Percentiles rank a stretch among this genome's conserved stretches.
phyloP scores from a whole-genome alignment of 2,888 invertebrate species.

The Microdon myrmicae region DNA sequence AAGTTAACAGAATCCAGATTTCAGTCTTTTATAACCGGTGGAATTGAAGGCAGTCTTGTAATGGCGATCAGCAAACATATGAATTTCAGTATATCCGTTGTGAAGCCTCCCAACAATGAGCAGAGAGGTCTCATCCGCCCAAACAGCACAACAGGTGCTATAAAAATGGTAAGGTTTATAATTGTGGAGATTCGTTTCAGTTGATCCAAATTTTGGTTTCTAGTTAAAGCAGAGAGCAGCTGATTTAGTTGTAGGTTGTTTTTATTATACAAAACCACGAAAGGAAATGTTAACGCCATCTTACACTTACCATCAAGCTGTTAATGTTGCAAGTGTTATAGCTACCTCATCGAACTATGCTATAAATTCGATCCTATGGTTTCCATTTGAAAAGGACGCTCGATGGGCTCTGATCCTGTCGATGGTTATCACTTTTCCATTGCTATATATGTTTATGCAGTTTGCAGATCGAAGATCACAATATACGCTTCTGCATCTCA shows the following conservation, averaged over 20 bases:
- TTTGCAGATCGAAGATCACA: too few relatives aligned
- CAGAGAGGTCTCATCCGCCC: conserved; percentile 1
- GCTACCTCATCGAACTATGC: conserved; percentile 51
- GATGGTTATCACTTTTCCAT: conserved; percentile 25
- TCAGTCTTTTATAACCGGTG: conserved; percentile 27
- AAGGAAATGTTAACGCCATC: conserved; percentile 51
- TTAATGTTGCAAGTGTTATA: conserved; percentile 52
- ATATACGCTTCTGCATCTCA: too few relatives aligned
- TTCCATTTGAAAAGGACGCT: conserved; percentile 54
- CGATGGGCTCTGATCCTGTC: conserved; percentile 51
- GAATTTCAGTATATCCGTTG: conserved; percentile 54
- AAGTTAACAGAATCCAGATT: too few relatives aligned
- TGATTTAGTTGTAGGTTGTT: conserved; percentile 56
- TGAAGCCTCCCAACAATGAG: conserved; percentile 21
- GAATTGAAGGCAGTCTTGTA: conserved; percentile 55
- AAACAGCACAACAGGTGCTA: conserved; percentile 9
- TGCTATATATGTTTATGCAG: too few relatives aligned
- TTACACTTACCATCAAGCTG: conserved; percentile 54
- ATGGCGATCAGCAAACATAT: conserved; percentile 48
- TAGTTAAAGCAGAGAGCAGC: conserved; percentile 46
- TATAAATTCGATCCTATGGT: conserved; percentile 52
- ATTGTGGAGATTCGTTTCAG: too few relatives aligned
- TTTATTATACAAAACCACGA: conserved; percentile 46
- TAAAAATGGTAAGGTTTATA: conserved; percentile 15
- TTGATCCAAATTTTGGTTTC: neutral